Percentiles rank a stretch among this genome's conserved stretches.
Conservation (phyloP, 2,113 vertebrate species). For the Hypomesus transpacificus region DNA sequence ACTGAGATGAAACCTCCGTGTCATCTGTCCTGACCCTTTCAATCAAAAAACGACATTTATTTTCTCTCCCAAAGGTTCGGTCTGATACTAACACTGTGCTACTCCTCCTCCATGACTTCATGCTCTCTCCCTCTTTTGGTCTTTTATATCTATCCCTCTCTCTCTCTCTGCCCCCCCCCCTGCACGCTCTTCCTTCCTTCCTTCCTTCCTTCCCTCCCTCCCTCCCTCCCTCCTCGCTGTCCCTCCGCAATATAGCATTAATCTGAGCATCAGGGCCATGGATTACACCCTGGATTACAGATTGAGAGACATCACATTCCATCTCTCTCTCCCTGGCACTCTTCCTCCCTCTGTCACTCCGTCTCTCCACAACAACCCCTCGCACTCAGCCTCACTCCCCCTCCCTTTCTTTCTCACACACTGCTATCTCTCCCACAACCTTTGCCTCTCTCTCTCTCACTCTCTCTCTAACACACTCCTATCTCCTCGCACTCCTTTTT, state of each 20-base stretch:
- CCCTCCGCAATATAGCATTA: constrained; percentile 63
- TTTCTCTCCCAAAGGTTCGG: constrained; percentile 32
- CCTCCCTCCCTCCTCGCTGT: constrained; percentile 20
- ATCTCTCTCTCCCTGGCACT: constrained; percentile 55
- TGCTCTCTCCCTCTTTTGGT: constrained; percentile 44
- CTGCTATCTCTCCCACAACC: constrained; percentile 46
- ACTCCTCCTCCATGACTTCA: constrained; percentile 29
- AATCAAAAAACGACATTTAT: constrained; percentile 26
- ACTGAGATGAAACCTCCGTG: too few relatives aligned
- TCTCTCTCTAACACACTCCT: background rate
- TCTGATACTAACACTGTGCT: constrained; percentile 22
- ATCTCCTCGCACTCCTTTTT: too few relatives aligned
- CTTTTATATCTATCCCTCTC: constrained; percentile 44
- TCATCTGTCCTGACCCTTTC: background rate
- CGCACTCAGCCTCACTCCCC: constrained; percentile 19
- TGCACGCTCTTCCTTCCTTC: constrained; percentile 16
- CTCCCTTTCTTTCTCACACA: constrained; percentile 1
- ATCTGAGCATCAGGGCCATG: constrained; percentile 72
- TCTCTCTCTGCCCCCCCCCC: constrained; percentile 31
- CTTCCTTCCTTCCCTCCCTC: constrained; percentile 2
- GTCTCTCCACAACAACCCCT: constrained; percentile 25
- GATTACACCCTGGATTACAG: constrained; percentile 77
- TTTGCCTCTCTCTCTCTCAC: background rate
- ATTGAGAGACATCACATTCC: constrained; percentile 64
- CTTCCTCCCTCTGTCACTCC: constrained; percentile 47